Evolutionary conservation across 2,113 vertebrate genomes (phyloP), one percentile per base, ranked within the genome.

Genomic region (Gasterosteus aculeatus): DNA sequence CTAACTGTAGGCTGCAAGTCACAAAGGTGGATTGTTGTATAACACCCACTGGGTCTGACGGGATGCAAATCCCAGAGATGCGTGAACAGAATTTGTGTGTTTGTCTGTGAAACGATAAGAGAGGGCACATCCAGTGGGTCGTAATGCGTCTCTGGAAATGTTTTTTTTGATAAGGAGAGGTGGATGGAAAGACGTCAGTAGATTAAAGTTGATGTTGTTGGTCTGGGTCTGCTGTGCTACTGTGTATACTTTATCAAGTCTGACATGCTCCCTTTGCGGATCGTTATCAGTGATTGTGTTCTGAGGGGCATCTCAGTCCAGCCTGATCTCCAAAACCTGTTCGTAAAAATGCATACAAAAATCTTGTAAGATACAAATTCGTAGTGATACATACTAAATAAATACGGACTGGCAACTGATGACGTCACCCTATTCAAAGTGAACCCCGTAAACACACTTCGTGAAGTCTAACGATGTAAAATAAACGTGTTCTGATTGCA

Each of bases 11-110:
- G 72, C 41, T 67, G 14, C 67, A 59, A 60, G 71, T 78, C 42
- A 87, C 84, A 90, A 88, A 87, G 87, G 70, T 14, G 77, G 83
- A 84, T 85, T 89, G 85, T 92, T 29, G 56, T 57, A 69, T 65
- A 59, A 60, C 71, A 69, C 54, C 69, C 58, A 80, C 70, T 1
- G 10, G 62, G 72, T 59, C 70, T 56, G 59, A 76, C 18, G 22
- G 49, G 72, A 92, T 92, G 88, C 91, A 92, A 92, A 92, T 92
- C 60, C 41, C 5, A 19, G 57, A 57, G 69, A 26, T 26, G 54
- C 33, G 69, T 10, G 31, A 75, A 60, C 78, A 61, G 56, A 10
- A 66, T 78, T 67, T 72, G 54, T 74, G n/a, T 77, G n/a, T 79
- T 56, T 80, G 76, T 68, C 57, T 69, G 59, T 69, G 70, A 70